phyloP scores from a whole-genome alignment of 2,888 invertebrate genomes.

The Volucella zonaria region DNA sequence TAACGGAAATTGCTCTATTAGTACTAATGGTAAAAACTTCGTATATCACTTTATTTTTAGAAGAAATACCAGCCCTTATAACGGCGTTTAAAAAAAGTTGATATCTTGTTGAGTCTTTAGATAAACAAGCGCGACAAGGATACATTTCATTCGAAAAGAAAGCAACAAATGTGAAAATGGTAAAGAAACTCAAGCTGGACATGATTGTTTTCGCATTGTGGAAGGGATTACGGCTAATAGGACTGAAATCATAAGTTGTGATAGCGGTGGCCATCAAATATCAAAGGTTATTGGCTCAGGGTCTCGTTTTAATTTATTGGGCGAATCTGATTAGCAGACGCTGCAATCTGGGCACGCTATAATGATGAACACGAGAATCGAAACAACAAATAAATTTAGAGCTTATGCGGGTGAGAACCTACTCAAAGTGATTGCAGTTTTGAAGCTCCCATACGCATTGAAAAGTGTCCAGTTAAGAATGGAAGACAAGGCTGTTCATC shows the following conservation, averaged over 20 bases:
- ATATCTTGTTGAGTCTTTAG: too few species aligned
- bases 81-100: too few species aligned
- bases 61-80: too few species aligned
- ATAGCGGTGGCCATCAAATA: too few species aligned
- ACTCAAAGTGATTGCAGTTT: background rate
- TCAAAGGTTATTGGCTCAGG: too few species aligned
- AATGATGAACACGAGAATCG: background rate
- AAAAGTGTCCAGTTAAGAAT: background rate
- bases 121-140: too few species aligned
- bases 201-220: conserved; percentile 56
- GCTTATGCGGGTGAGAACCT: background rate
- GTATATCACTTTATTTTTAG: too few species aligned
- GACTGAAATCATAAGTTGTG: background rate
- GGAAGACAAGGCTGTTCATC: conserved; percentile 15
- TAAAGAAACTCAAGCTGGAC: conserved; percentile 1
- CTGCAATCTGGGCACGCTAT: background rate
- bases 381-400: conserved; percentile 14
- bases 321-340: conserved; percentile 27
- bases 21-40: too few species aligned
- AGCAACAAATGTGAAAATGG: too few species aligned
- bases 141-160: too few species aligned
- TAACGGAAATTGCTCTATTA: too few species aligned
- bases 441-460: conserved; percentile 25
- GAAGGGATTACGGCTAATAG: conserved; percentile 35
- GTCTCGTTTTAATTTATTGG: too few species aligned